A percentile compares a stretch with the other conserved stretches of the same genome.
Conservation (phyloP, 2,888 invertebrate genomes). For the Ferdinandea cuprea region DNA sequence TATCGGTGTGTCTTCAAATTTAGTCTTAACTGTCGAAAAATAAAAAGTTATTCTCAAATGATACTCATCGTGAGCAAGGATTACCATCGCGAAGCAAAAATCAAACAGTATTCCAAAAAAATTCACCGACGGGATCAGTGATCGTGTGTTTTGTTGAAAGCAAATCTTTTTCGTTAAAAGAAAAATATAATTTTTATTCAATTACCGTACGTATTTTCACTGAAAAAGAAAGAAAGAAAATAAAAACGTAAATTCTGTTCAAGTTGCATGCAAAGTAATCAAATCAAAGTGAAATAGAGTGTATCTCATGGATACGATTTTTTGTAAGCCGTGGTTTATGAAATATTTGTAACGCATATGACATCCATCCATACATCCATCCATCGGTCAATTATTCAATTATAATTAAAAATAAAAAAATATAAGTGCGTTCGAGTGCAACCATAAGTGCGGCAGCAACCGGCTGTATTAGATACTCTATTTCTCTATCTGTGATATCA, state of each 20-base stretch:
- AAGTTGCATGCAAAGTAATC: constrained; percentile 32
- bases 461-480: constrained; percentile 20
- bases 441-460: constrained; percentile 26
- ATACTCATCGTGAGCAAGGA: constrained; percentile 2
- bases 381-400: constrained; percentile 72
- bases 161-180: background rate
- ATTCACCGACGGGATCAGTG: constrained; percentile 19
- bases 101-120: background rate
- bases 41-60: constrained; percentile 29
- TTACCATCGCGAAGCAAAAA: constrained; percentile 1
- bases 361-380: no score
- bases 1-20: constrained; percentile 1
- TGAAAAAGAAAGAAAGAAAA: no score
- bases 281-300: constrained; percentile 26
- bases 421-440: constrained; percentile 71
- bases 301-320: constrained; percentile 22
- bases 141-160: constrained; percentile 24
- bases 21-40: constrained; percentile 13
- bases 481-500: constrained; percentile 57
- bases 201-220: constrained; percentile 11
- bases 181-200: constrained; percentile 22
- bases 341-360: constrained; percentile 10
- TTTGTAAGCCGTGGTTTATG: constrained; percentile 24
- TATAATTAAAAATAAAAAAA: constrained; percentile 1
- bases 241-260: constrained; percentile 3